phyloP scores from a whole-genome alignment of 2,797 vertebrate genomes.

The Eidolon dupreanum region DNA sequence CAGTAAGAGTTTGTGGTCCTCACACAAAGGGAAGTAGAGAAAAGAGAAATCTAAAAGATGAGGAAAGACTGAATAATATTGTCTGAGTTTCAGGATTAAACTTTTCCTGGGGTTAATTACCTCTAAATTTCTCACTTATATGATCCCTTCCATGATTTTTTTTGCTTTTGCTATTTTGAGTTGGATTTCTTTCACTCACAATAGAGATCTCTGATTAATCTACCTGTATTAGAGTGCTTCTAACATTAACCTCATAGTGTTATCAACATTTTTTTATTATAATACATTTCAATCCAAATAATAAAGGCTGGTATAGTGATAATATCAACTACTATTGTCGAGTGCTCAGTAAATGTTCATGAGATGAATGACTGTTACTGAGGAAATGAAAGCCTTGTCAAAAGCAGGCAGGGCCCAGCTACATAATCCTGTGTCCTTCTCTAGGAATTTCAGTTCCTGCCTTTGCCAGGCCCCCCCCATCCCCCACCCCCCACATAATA shows the following conservation, averaged over 20 bases:
- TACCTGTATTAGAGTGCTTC: background rate
- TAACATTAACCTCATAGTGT: background rate
- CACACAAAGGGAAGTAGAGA: background rate
- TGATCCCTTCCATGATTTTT: background rate
- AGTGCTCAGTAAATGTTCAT: background rate
- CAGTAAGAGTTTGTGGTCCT: background rate
- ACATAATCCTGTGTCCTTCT: background rate
- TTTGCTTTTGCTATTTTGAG: background rate
- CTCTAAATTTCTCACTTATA: background rate
- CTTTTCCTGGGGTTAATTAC: background rate
- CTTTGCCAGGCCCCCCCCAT: no score
- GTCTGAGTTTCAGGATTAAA: background rate
- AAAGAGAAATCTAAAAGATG: background rate
- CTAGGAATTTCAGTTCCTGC: background rate
- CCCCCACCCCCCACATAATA: background rate
- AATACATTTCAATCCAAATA: background rate
- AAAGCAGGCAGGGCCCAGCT: background rate
- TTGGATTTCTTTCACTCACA: background rate
- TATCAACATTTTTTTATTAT: background rate
- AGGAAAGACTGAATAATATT: background rate
- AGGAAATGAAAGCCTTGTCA: background rate
- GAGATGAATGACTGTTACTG: background rate
- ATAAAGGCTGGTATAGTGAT: background rate
- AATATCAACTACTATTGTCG: background rate
- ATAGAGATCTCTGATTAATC: background rate